phyloP scores from a whole-genome alignment of 2,113 vertebrate genomes.

The Propithecus coquereli region DNA sequence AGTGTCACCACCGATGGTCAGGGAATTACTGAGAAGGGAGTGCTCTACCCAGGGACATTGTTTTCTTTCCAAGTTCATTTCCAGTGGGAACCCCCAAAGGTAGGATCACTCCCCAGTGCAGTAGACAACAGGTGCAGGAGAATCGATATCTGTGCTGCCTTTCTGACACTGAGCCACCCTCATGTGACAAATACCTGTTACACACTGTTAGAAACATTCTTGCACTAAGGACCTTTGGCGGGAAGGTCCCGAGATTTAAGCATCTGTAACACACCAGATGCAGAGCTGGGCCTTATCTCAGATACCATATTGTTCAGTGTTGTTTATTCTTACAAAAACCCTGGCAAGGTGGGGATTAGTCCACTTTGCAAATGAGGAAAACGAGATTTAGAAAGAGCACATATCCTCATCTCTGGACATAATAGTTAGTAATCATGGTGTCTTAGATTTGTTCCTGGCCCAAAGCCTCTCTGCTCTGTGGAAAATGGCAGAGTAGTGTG shows the following conservation, averaged over 20 bases:
- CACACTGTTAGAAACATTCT: background rate
- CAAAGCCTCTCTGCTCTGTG: background rate
- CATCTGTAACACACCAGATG: rapidly evolving
- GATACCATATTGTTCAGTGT: rapidly evolving
- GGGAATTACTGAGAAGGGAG: background rate
- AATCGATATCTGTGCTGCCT: rapidly evolving
- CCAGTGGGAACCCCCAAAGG: background rate
- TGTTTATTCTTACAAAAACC: background rate
- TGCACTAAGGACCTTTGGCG: background rate
- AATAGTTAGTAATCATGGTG: too few species aligned
- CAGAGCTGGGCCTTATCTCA: background rate
- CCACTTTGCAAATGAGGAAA: background rate
- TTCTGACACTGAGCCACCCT: background rate
- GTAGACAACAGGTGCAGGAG: background rate
- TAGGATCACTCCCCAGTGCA: background rate
- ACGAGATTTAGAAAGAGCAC: too few species aligned
- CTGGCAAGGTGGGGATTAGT: background rate
- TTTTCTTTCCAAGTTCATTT: background rate
- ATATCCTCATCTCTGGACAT: rapidly evolving
- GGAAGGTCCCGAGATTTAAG: background rate
- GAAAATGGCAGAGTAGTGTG: rapidly evolving
- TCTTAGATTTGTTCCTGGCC: background rate
- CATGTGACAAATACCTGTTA: background rate
- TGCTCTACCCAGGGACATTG: rapidly evolving
- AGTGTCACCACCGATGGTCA: rapidly evolving